These are phyloP conservation scores for Pandemis cinnamomeana DNA, from an alignment of 2,888 invertebrate species.

Conservation along the genomic window DNA sequence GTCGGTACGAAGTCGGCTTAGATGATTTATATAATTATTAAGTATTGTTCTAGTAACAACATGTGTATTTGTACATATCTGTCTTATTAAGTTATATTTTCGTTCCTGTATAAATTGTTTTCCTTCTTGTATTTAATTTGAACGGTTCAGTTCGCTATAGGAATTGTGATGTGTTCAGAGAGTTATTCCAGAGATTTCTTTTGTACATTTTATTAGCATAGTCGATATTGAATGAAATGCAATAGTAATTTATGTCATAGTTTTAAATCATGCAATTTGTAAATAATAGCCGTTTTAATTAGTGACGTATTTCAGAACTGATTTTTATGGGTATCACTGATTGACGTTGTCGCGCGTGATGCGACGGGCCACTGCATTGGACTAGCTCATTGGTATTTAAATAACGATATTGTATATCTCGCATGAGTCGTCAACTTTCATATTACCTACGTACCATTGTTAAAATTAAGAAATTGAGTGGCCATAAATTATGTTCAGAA, in stretches of 20 bases:
- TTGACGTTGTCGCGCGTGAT: conserved; percentile 23
- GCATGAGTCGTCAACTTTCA: conserved; percentile 53
- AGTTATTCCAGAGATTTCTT: conserved; percentile 64
- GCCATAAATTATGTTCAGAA: conserved; percentile 72
- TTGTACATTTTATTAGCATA: conserved; percentile 81
- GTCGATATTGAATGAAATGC: conserved; percentile 79
- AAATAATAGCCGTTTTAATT: conserved; percentile 75
- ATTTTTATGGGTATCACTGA: conserved; percentile 57
- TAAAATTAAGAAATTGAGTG: conserved; percentile 80
- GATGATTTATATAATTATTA: conserved; percentile 67
- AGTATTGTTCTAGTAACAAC: conserved; percentile 73
- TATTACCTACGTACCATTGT: conserved; percentile 65
- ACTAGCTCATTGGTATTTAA: conserved; percentile 48
- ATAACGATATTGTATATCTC: conserved; percentile 33
- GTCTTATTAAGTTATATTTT: conserved; percentile 72
- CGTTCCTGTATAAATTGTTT: conserved; percentile 81
- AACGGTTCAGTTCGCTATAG: conserved; percentile 66
- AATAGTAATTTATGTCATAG: conserved; percentile 84
- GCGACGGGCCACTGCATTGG: conserved; percentile 63
- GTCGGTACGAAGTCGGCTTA: conserved; percentile 71
- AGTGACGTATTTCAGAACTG: conserved; percentile 54
- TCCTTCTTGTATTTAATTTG: conserved; percentile 56
- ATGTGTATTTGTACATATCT: conserved; percentile 83
- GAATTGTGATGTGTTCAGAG: conserved; percentile 82
- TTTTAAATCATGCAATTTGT: conserved; percentile 73